Evolutionary conservation across 2,888 invertebrate genomes (phyloP), one percentile per base, ranked within the genome.

Genomic region (Parapristionchus giblindavisi): DNA sequence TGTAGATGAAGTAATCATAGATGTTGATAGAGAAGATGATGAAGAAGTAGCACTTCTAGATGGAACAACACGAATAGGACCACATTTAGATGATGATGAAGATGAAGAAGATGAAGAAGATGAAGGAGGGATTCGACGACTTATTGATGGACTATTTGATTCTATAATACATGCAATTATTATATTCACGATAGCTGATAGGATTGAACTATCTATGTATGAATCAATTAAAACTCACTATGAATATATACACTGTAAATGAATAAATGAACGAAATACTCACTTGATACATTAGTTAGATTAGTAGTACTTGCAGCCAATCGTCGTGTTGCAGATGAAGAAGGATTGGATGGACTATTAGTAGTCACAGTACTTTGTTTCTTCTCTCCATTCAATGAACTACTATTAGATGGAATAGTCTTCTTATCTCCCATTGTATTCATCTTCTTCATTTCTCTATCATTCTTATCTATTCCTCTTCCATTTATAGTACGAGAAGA

Each of bases 1-100:
- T 48, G 68, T 43, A 8, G 52, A 24, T 14, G 52, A 2, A 8
- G 21, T n/a, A 1, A 52, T 36, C 34, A n/a, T 52, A 17, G 34
- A 34, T 17, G 68, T 68, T n/a, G 68, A 52, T 11, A 36, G 32
- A 29, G 40, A 8, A n/a, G n/a, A n/a, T n/a, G n/a, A n/a, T n/a
- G n/a, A n/a, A 32, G 52, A 0, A 51, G n/a, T 52, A 1, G 56
- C 29, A 32, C 17, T 32, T 11, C 70, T 71, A 27, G 54, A 38
- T 2, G 70, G 56, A 11, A n/a, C 56, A 14, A 71, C 70, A 27
- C 56, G 14, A 32, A 71, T 36, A 2, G 70, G 70, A 17, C 70
- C 70, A 38, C 56, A 38, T 2, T 27, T 32, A 14, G n/a, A n/a
- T 11, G 52, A 29, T 3, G 36, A 24, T 3, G 70, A 54, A 38